Evolutionary conservation across 1,140 invertebrate genomes (phyloP).

Genomic region (Drosophila pandora): DNA sequence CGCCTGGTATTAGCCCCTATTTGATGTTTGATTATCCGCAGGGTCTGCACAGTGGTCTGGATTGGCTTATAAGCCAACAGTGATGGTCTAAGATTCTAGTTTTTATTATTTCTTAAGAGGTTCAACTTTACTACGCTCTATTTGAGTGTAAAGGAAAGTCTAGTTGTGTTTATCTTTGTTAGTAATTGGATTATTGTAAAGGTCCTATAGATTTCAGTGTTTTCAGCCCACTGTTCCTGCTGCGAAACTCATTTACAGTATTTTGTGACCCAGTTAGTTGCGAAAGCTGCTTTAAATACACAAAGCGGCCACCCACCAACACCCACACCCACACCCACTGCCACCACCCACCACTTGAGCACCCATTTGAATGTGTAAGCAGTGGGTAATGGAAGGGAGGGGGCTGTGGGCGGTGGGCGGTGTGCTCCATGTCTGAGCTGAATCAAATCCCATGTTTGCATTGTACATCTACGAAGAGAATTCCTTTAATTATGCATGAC

Average conservation of each 20-base stretch:
- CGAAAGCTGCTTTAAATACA: slow-evolving; percentile 45
- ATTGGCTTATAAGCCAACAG: neutral
- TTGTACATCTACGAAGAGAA: slow-evolving; percentile 11
- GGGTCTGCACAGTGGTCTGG: slow-evolving; percentile 2
- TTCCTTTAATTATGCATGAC: slow-evolving; percentile 18
- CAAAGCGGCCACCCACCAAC: slow-evolving; percentile 13
- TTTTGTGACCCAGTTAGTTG: slow-evolving; percentile 68
- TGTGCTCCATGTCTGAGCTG: neutral
- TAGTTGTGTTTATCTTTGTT: too few species aligned
- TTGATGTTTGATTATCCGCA: slow-evolving; percentile 47
- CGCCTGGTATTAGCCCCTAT: slow-evolving; percentile 23
- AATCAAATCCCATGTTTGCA: slow-evolving; percentile 25
- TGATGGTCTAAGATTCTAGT: too few species aligned
- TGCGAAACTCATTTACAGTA: slow-evolving; percentile 57
- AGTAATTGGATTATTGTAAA: too few species aligned
- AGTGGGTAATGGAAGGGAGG: neutral
- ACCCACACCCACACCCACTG: slow-evolving; percentile 1
- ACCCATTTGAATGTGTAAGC: slow-evolving; percentile 4
- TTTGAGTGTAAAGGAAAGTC: too few species aligned
- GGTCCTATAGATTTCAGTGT: neutral
- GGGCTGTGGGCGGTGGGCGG: neutral
- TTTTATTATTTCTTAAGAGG: too few species aligned
- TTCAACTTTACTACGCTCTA: too few species aligned
- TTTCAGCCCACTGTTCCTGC: slow-evolving; percentile 36
- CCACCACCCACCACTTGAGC: slow-evolving; percentile 4